Evolutionary conservation across 2,113 vertebrate genomes (phyloP), one percentile per base, ranked within the genome.

Genomic region (Colossoma macropomum): DNA sequence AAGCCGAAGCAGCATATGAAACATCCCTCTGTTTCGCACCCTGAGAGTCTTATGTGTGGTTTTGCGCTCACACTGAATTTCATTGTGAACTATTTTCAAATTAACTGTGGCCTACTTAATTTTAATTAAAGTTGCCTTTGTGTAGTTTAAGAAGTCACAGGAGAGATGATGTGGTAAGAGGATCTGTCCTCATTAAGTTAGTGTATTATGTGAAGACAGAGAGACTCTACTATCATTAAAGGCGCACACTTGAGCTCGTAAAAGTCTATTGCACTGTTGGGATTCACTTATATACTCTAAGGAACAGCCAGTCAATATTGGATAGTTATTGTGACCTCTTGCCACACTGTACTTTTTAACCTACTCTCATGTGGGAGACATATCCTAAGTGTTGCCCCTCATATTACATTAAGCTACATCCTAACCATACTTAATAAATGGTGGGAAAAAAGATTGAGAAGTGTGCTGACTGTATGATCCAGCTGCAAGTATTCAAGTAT

Each of bases 51-150:
- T 68, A 66, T 50, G 77, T 82, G 77, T 65, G 81, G 85, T 72
- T 82, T 76, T 73, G 87, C 77, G 83, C 38, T 87, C 77, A 74
- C 87, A 60, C 72, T 38, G 62, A 80, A 79, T 90, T 83, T 86
- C 79, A 88, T 84, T 84, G 85, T 87, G 72, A 30, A 72, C 81
- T 73, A 75, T 89, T 82, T 83, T 85, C 86, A 68, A 87, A 90
- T 92, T 90, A 92, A 92, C 90, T 88, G 84, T 88, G 86, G 84
- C 90, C 88, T 90, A 92, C 87, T 91, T 91, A 86, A 88, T 92
- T 89, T 92, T 91, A 92, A 93, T 92, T 92, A 92, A 93, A 92
- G 27, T 87, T 84, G 87, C 75, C 86, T 87, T 91, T 86, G 87
- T 88, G 89, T 79, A 82, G 69, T 75, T 91, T 79, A 63, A 71